Evolutionary conservation across 2,797 vertebrate genomes (phyloP).

Genomic region (Rhincodon typus): DNA sequence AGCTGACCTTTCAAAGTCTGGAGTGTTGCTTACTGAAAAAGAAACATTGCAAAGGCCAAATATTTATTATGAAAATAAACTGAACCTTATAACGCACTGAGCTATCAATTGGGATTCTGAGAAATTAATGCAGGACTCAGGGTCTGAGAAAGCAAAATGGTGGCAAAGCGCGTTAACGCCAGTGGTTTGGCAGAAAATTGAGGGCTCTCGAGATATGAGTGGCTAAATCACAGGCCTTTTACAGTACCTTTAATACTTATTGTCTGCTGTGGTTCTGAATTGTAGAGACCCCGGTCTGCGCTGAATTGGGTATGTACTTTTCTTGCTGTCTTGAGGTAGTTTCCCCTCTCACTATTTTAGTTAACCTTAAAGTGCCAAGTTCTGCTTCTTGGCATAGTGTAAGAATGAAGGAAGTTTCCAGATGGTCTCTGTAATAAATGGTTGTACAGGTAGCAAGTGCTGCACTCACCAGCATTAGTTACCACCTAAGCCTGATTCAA

Average conservation of each 20-base stretch:
- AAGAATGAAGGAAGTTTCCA: background rate
- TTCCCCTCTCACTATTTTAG: background rate
- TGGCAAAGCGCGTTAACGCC: background rate
- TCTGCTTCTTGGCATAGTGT: background rate
- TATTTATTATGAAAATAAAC: slow-evolving; percentile 18
- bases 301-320: background rate
- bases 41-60: background rate
- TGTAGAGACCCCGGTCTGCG: background rate
- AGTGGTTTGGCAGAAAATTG: background rate
- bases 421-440: background rate
- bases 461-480: background rate
- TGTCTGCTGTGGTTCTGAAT: no score
- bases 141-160: background rate
- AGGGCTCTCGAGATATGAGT: background rate
- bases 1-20: background rate
- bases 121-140: background rate
- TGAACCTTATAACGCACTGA: background rate
- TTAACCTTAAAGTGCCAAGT: background rate
- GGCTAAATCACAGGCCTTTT: background rate
- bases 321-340: no score
- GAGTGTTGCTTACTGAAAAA: background rate
- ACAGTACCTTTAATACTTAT: background rate
- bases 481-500: background rate
- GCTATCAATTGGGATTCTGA: background rate
- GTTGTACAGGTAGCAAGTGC: background rate